Evolutionary conservation across 2,113 vertebrate genomes (phyloP).

Genomic region (Lophius piscatorius): DNA sequence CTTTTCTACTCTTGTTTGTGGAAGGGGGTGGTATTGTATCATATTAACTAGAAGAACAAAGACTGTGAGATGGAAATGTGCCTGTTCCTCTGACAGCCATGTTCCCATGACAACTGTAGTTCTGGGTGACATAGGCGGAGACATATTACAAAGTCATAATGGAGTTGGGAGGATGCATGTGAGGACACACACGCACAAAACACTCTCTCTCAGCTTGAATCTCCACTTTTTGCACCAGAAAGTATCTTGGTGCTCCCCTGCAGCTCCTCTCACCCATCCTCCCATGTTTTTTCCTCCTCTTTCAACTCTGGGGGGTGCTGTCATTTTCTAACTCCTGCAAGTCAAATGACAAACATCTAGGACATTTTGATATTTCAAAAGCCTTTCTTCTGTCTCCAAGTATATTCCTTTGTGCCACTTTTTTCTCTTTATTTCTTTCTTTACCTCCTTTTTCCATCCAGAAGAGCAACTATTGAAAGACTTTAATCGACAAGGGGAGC

Average conservation of each 20-base stretch:
- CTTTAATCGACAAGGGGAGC: constrained; percentile 60
- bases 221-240: constrained; percentile 31
- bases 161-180: constrained; percentile 27
- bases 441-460: constrained; percentile 18
- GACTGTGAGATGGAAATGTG: constrained; percentile 56
- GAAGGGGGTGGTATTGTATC: constrained; percentile 24
- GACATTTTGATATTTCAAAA: constrained; percentile 56
- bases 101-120: constrained; percentile 71
- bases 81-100: constrained; percentile 63
- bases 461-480: constrained; percentile 45
- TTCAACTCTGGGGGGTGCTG: constrained; percentile 56
- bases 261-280: constrained; percentile 42
- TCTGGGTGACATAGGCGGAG: constrained; percentile 60
- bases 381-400: constrained; percentile 43
- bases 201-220: constrained; percentile 40
- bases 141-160: constrained; percentile 31
- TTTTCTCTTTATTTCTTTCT: constrained; percentile 1
- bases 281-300: constrained; percentile 57
- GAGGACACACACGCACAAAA: constrained; percentile 33
- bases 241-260: constrained; percentile 53
- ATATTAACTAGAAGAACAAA: constrained; percentile 57
- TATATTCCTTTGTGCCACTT: constrained; percentile 13
- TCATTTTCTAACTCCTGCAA: constrained; percentile 65
- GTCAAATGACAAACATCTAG: constrained; percentile 60
- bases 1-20: neutral